These are phyloP conservation scores for Andrena flavipes DNA, from an alignment of 2,888 invertebrate genomes.

Conservation along the genomic window DNA sequence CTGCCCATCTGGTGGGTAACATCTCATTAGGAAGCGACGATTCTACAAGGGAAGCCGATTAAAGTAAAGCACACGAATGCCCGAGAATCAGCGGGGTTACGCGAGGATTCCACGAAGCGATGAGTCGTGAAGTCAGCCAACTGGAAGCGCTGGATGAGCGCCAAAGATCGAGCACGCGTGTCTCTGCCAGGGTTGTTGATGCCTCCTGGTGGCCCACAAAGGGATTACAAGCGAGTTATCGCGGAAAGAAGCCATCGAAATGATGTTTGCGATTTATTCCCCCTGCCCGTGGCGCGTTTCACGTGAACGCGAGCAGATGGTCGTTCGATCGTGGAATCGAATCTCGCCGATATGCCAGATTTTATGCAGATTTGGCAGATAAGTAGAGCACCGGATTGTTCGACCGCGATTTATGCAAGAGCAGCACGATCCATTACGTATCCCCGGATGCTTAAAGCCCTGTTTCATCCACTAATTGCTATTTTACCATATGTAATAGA, in stretches of 20 bases:
- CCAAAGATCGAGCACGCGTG: constrained; percentile 75
- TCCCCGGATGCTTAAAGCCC: constrained; percentile 11
- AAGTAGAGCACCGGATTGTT: constrained; percentile 39
- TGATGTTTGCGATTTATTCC: constrained; percentile 63
- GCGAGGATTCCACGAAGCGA: constrained; percentile 65
- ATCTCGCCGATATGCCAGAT: constrained; percentile 41
- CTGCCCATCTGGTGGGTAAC: neutral
- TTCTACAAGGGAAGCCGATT: constrained; percentile 33
- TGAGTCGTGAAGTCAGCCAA: constrained; percentile 75
- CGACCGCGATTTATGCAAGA: constrained; percentile 5
- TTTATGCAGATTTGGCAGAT: constrained; percentile 53
- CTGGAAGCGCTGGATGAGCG: constrained; percentile 77
- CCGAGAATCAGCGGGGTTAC: constrained; percentile 37
- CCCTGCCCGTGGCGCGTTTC: neutral
- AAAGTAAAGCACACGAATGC: constrained; percentile 43
- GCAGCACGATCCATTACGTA: neutral
- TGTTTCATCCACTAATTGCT: neutral
- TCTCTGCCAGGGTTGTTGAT: constrained; percentile 76
- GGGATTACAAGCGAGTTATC: constrained; percentile 58
- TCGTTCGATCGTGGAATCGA: constrained; percentile 43
- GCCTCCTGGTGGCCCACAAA: constrained; percentile 70
- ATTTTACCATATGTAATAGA: no score
- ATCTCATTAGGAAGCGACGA: constrained; percentile 33
- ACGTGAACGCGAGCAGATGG: constrained; percentile 32
- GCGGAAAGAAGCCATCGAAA: constrained; percentile 41